Evolutionary conservation across 2,888 invertebrate species (phyloP), one percentile per base, ranked within the genome.

Genomic region (Hofmannophila pseudospretella): DNA sequence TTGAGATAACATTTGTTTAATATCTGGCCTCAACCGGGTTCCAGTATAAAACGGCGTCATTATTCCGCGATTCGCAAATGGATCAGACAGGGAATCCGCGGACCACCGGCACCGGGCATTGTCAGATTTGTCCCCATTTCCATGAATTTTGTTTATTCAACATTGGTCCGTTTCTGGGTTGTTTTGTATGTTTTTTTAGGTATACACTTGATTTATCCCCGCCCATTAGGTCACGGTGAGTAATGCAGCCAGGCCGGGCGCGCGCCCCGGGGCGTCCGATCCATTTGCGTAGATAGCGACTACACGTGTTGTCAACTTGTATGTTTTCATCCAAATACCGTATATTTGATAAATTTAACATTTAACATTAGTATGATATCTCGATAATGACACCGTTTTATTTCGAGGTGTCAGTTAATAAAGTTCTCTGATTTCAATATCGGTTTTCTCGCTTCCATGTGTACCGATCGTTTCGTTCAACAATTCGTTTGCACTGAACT

Each of bases 301-400:
- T 78, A 85, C 85, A 85, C 77, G 69, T 85, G 85, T 85, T 85
- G 81, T 84, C 85, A 81, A 81, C 79, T 85, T 84, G 85, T 85
- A 84, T 69, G 77, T 79, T 82, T 84, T 82, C 80, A 81, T 82
- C 78, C 80, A 70, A 85, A 82, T 81, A 78, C 61, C 64, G 57
- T 69, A 71, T 67, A 69, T 79, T 75, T 79, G 76, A 81, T 80
- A 79, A 78, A 80, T 80, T 77, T 67, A 55, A 75, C 75, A 71
- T 76, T 71, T 67, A 64, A 74, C 64, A 81, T 81, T 78, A 78
- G 72, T 77, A 68, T 74, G 72, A 72, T 74, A 78, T 73, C 66
- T 61, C 68, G 76, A 75, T 79, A 74, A 75, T 76, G 71, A 76
- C 66, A 50, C 61, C 54, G 64, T 71, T 76, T 73, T 72, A 69